Evolutionary conservation across 2,888 invertebrate species (phyloP).

Genomic region (Napeogenes inachia): DNA sequence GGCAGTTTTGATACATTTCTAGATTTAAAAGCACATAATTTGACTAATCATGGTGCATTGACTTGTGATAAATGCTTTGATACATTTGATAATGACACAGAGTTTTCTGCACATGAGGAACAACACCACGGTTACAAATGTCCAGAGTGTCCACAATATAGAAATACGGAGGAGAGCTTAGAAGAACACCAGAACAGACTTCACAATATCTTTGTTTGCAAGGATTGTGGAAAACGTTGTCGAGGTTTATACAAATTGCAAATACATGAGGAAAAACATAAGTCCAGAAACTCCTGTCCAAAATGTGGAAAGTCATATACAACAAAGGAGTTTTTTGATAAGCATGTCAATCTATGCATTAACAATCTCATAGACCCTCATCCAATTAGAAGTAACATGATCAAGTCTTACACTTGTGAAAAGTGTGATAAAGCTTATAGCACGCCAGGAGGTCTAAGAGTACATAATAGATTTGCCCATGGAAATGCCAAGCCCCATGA

Average conservation of each 20-base stretch:
- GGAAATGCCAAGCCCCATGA: constrained; percentile 61
- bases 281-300: constrained; percentile 52
- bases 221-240: constrained; percentile 59
- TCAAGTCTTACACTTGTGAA: constrained; percentile 50
- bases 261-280: constrained; percentile 57
- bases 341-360: constrained; percentile 59
- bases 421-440: constrained; percentile 63
- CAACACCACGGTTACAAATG: constrained; percentile 45
- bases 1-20: constrained; percentile 37
- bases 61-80: constrained; percentile 53
- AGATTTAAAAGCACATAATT: constrained; percentile 48
- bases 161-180: constrained; percentile 46
- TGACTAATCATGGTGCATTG: constrained; percentile 39
- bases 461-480: constrained; percentile 62
- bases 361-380: constrained; percentile 57
- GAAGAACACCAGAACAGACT: constrained; percentile 44
- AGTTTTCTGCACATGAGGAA: constrained; percentile 40
- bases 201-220: constrained; percentile 52
- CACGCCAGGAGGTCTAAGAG: constrained; percentile 59
- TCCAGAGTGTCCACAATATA: constrained; percentile 42
- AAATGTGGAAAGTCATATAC: constrained; percentile 63
- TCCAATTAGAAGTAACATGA: constrained; percentile 52
- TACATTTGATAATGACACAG: constrained; percentile 37
- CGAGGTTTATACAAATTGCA: constrained; percentile 50
- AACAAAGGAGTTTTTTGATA: constrained; percentile 56